A percentile compares a stretch with the other conserved stretches of the same genome.
Conservation (phyloP, 2,888 invertebrate species). For the Hipparchia semele region DNA sequence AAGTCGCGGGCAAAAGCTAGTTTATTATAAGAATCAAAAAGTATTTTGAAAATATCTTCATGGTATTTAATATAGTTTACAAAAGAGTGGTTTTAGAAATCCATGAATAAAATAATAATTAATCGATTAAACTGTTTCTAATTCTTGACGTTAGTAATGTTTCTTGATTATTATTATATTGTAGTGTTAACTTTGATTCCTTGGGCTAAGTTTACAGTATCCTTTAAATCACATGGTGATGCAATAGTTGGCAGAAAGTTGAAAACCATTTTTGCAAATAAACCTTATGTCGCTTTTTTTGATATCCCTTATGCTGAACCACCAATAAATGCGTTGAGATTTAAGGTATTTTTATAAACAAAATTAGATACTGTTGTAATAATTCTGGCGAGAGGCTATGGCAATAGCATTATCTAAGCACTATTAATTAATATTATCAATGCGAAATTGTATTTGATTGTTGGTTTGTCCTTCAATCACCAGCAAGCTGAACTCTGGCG, state of each 20-base stretch:
- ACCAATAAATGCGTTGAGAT: conserved; percentile 2
- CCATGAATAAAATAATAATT: neutral
- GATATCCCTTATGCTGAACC: neutral
- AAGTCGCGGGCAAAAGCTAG: too few relatives aligned
- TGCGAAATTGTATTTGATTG: too few relatives aligned
- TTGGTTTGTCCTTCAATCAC: too few relatives aligned
- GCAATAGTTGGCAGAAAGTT: neutral
- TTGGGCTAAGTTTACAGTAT: neutral
- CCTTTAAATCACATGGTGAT: neutral
- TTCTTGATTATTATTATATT: neutral
- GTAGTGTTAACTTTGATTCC: neutral
- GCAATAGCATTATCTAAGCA: too few relatives aligned
- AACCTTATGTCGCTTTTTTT: conserved; percentile 1
- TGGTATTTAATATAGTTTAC: conserved; percentile 9
- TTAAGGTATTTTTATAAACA: neutral
- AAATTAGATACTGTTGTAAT: too few relatives aligned
- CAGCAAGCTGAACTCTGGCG: too few relatives aligned
- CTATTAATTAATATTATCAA: too few relatives aligned
- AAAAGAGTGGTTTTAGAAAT: neutral
- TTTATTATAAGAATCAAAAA: neutral
- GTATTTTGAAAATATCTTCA: conserved; percentile 7
- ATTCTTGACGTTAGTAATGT: neutral
- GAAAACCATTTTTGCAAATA: conserved; percentile 1
- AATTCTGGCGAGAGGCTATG: too few relatives aligned
- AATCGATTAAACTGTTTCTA: neutral